Conservation (phyloP, 1,140 invertebrate genomes). For the Drosophila grimshawi region DNA sequence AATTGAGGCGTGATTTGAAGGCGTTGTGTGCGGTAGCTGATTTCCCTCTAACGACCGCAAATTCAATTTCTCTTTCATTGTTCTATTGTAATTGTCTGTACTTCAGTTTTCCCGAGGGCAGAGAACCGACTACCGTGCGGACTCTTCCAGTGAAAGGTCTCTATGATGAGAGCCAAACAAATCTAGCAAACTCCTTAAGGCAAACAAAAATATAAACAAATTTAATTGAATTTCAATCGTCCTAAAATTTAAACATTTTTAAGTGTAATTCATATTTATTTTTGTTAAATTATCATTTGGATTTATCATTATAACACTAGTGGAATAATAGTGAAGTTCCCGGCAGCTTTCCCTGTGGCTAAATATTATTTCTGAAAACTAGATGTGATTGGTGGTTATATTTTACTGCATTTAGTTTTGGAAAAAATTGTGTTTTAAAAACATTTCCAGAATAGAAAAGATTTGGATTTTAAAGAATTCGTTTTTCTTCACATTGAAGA, state of each 20-base stretch:
- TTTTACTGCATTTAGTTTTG: too few species aligned
- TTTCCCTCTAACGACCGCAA: constrained; percentile 57
- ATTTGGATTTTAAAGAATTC: too few species aligned
- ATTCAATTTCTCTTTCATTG: constrained; percentile 32
- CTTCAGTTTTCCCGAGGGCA: background rate
- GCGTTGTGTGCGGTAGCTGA: constrained; percentile 62
- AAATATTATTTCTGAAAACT: too few species aligned
- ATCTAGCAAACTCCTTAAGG: background rate
- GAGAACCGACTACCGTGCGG: background rate
- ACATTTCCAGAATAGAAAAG: too few species aligned
- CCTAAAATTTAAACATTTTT: constrained; percentile 1
- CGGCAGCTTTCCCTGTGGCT: too few species aligned
- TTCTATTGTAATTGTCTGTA: constrained; percentile 38
- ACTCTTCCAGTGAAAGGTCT: constrained; percentile 10
- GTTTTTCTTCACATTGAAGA: too few species aligned
- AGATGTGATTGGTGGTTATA: too few species aligned
- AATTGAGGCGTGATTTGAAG: constrained; percentile 75
- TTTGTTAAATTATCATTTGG: too few species aligned
- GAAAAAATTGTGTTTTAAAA: too few species aligned
- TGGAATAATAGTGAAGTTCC: too few species aligned
- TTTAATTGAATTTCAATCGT: constrained; percentile 2
- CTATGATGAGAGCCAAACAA: background rate
- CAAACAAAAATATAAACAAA: background rate
- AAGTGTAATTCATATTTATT: background rate
- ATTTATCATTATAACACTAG: too few species aligned